Evolutionary conservation across 2,888 invertebrate species (phyloP), one percentile per base, ranked within the genome.

Genomic region (Eugnorisma glareosa): DNA sequence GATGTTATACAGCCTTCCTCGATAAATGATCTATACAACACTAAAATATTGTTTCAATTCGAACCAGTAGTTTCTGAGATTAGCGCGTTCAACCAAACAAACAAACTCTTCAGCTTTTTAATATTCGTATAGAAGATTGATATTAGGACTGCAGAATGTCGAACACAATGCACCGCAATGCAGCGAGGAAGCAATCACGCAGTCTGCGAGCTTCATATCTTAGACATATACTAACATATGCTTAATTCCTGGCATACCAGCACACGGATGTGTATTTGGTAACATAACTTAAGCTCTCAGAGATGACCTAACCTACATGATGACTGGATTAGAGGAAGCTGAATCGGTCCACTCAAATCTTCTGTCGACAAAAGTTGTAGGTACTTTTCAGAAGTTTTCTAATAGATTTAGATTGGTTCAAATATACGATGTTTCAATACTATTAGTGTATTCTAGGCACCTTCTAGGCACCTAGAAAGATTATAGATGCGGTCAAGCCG

Each of bases 151-250:
- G 24, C 15, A 45, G 51, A 59, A 59, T 75, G 18, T 59, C 3
- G 67, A 11, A 7, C 40, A 77, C 69, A 61, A 67, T 77, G 40
- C 71, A 43, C 35, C 7, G 67, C 67, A 73, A 67, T 83, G 69
- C 73, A 83, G 61, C 11, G 43, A 51, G 31, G 43, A 64, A 57
- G 81, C 69, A 83, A 73, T 66, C 84, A 70, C 48, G 66, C 61
- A 70, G 69, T 18, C 15, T n/a, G 10, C 48, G 6, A 51, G 48
- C 79, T 24, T 71, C 81, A 73, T 45, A 82, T 79, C 79, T 73
- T 48, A 63, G 45, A 57, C 37, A 64, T 43, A 43, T 51, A 43
- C 77, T 64, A 43, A 11, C 77, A 43, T 68, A 59, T 51, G 80
- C 71, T 35, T 72, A 73, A 79, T 84, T 67, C 84, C 67, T 40